Conservation (phyloP, 2,113 vertebrate species). For the Corapipo altera region DNA sequence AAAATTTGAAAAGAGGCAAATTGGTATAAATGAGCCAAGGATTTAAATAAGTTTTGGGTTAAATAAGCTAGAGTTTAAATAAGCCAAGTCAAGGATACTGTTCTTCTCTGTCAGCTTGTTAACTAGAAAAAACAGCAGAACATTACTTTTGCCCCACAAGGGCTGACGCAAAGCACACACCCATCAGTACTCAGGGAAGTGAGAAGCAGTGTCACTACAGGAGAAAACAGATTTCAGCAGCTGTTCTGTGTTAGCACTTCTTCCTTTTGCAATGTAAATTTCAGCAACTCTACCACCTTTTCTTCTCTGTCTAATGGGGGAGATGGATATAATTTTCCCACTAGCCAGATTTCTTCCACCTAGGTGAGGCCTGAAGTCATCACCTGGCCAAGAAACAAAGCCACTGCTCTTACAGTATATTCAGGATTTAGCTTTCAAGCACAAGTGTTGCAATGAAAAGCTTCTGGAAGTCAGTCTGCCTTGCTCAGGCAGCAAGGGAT, state of each 20-base stretch:
- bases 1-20: conserved; percentile 5
- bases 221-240: neutral
- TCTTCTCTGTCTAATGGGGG: neutral
- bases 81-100: neutral
- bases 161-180: neutral
- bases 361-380: neutral
- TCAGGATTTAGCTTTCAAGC: neutral
- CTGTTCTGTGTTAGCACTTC: neutral
- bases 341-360: neutral
- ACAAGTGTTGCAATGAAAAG: neutral
- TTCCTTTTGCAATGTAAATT: neutral
- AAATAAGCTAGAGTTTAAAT: neutral
- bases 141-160: neutral
- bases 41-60: neutral
- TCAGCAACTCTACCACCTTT: neutral
- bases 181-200: neutral
- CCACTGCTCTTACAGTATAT: neutral
- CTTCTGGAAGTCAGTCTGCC: neutral
- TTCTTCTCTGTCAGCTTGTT: neutral
- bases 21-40: neutral
- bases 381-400: neutral
- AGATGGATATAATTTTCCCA: neutral
- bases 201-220: neutral
- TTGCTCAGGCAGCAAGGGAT: neutral
- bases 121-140: neutral